These are phyloP conservation scores for Morpho helenor DNA, from an alignment of 2,888 invertebrate species.

Conservation along the genomic window DNA sequence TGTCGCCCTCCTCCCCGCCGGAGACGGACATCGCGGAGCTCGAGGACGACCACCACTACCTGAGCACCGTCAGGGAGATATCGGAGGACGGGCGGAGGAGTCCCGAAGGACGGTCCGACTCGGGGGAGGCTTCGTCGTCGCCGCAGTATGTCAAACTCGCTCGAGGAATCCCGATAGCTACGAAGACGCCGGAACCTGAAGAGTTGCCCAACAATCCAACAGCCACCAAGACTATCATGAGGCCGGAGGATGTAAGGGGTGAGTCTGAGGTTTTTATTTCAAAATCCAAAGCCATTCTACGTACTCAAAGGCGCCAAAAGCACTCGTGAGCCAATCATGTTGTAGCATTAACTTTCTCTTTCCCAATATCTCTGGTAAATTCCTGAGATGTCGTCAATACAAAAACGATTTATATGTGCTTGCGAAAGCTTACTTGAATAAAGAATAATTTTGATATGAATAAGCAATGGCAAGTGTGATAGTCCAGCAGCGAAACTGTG, in stretches of 20 bases:
- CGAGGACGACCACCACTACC: constrained; percentile 46
- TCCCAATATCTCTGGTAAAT: no score
- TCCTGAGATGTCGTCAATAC: no score
- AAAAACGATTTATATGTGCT: no score
- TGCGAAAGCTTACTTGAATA: no score
- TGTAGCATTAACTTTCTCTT: no score
- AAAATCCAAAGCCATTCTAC: no score
- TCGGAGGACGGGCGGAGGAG: constrained; percentile 49
- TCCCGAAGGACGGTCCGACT: constrained; percentile 26
- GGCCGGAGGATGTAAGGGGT: constrained; percentile 41
- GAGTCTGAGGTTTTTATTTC: not conserved
- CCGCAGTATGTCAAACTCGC: constrained; percentile 75
- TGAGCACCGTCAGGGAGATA: constrained; percentile 50
- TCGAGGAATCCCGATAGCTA: constrained; percentile 31
- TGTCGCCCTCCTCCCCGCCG: constrained; percentile 82
- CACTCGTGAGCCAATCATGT: no score
- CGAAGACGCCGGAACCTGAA: constrained; percentile 30
- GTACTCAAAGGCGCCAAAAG: no score
- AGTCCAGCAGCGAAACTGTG: no score
- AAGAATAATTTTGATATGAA: no score
- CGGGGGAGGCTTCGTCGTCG: constrained; percentile 39
- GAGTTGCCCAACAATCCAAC: constrained; percentile 59
- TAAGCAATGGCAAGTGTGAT: no score
- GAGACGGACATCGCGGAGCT: constrained; percentile 58
- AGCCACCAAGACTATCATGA: constrained; percentile 58